These are phyloP conservation scores for Ctenosaura bakeri DNA, from an alignment of 2,797 vertebrate species.

Conservation along the genomic window DNA sequence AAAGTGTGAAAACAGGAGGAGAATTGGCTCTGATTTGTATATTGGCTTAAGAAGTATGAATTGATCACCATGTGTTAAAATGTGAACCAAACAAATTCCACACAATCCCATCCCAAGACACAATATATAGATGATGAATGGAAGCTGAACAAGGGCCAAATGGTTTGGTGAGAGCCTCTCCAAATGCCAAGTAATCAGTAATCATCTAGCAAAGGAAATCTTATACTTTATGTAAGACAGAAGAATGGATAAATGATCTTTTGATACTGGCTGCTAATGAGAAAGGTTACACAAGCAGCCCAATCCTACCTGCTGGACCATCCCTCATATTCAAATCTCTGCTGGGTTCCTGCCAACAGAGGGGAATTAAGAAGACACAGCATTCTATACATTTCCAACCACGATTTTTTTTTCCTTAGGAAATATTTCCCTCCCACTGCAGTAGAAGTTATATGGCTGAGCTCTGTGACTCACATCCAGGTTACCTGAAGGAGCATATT, in stretches of 20 bases:
- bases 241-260: background rate
- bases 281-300: background rate
- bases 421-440: no score
- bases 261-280: background rate
- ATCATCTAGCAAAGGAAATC: background rate
- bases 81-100: background rate
- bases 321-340: no score
- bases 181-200: background rate
- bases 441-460: no score
- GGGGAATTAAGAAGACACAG: no score
- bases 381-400: no score
- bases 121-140: background rate
- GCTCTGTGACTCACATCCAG: no score
- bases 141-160: background rate
- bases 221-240: background rate
- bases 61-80: background rate
- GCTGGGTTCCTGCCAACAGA: no score
- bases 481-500: no score
- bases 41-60: background rate
- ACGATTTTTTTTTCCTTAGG: background rate
- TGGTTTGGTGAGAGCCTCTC: background rate
- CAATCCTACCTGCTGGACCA: no score
- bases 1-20: no score
- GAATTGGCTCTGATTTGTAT: background rate
- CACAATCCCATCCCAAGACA: background rate